These are phyloP conservation scores for Speoplatyrhinus poulsoni DNA, from an alignment of 2,113 vertebrate genomes.

Conservation along the genomic window DNA sequence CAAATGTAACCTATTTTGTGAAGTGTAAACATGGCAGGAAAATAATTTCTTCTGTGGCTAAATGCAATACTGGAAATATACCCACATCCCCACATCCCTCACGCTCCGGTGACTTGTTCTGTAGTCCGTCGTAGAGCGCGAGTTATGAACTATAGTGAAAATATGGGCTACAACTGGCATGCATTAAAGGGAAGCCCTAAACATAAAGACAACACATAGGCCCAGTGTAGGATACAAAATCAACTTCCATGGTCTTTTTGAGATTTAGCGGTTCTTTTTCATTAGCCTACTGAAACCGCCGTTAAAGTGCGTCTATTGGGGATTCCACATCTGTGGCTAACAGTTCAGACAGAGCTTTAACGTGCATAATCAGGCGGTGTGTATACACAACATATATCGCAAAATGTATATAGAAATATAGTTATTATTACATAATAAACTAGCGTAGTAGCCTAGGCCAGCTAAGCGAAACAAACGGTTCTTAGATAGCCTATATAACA, in stretches of 20 bases:
- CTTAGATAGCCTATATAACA: slow-evolving; percentile 62
- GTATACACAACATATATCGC: too few relatives aligned
- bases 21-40: not conserved
- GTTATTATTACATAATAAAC: not conserved
- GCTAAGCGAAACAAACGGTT: slow-evolving; percentile 66
- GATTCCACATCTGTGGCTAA: too few relatives aligned
- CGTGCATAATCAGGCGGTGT: too few relatives aligned
- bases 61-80: slow-evolving; percentile 28
- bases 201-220: not conserved
- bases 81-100: slow-evolving; percentile 44
- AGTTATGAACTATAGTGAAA: slow-evolving; percentile 54
- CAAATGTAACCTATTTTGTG: not conserved
- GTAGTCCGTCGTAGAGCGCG: slow-evolving; percentile 56
- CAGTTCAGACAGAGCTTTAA: too few relatives aligned
- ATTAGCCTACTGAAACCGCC: too few relatives aligned
- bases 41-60: not conserved
- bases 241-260: too few relatives aligned
- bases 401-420: too few relatives aligned
- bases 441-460: not conserved
- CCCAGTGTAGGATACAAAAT: not conserved
- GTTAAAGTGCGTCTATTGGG: too few relatives aligned
- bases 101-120: slow-evolving; percentile 43
- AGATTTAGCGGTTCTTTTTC: too few relatives aligned
- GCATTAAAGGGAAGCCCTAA: not conserved
- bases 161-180: not conserved